phyloP scores from a whole-genome alignment of 2,888 invertebrate species.

The Pachymerium ferrugineum region DNA sequence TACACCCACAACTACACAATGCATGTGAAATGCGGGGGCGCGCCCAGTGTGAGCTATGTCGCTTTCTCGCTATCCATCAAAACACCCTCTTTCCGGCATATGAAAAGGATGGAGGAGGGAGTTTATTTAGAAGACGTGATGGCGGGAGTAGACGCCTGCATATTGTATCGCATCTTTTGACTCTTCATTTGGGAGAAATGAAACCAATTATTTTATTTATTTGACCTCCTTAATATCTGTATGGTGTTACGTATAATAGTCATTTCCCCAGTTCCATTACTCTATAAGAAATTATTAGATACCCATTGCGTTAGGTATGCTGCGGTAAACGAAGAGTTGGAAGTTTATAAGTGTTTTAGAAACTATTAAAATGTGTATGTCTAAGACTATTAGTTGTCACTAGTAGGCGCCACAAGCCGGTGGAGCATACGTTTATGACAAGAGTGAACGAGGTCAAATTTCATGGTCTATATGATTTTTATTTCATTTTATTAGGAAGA shows the following conservation, averaged over 20 bases:
- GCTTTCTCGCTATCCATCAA: slow-evolving; percentile 9
- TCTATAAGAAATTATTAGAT: no score
- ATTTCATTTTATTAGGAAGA: no score
- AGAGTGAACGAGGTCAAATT: no score
- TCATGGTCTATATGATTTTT: no score
- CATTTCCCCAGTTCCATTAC: not conserved
- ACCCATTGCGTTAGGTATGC: no score
- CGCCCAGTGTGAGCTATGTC: not conserved
- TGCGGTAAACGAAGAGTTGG: no score
- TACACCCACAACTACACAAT: not conserved
- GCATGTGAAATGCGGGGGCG: slow-evolving; percentile 13
- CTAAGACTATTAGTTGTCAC: no score
- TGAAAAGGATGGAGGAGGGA: not conserved
- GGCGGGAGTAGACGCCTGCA: not conserved
- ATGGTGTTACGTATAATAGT: not conserved
- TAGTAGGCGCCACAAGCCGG: no score
- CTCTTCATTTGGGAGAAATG: not conserved
- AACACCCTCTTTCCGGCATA: slow-evolving; percentile 16
- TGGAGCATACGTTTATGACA: no score
- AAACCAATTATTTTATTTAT: not conserved
- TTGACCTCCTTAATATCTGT: not conserved
- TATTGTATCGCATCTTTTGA: not conserved
- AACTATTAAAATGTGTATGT: no score
- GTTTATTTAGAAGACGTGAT: not conserved
- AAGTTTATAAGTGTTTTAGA: no score